These are phyloP conservation scores for Drosophila orosa DNA, from an alignment of 1,140 invertebrate species.

Conservation along the genomic window DNA sequence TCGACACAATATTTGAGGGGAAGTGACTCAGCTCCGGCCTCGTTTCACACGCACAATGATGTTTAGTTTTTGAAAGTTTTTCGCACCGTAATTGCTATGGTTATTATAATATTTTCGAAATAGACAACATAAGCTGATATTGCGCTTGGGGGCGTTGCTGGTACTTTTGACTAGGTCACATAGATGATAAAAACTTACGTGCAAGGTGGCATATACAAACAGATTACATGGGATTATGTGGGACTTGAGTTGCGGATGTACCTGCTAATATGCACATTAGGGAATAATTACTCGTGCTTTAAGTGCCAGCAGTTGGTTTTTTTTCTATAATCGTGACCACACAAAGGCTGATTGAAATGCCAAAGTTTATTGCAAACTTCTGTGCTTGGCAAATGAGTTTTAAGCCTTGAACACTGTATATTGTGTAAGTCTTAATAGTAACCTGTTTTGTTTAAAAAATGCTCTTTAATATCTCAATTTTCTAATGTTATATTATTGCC, in stretches of 20 bases:
- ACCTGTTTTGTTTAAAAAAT: not conserved
- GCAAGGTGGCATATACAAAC: conserved; percentile 18
- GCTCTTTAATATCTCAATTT: not conserved
- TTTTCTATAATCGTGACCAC: conserved; percentile 31
- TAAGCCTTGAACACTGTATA: not conserved
- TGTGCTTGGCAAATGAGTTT: not conserved
- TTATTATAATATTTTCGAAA: conserved; percentile 13
- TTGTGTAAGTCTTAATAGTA: not conserved
- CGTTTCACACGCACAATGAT: conserved; percentile 88
- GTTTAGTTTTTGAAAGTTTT: conserved; percentile 38
- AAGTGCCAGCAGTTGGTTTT: conserved; percentile 12
- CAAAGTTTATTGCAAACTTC: conserved; percentile 5
- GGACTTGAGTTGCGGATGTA: conserved; percentile 71
- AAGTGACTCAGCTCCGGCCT: conserved; percentile 81
- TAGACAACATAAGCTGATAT: conserved; percentile 1
- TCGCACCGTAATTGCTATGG: conserved; percentile 29
- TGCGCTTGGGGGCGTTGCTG: conserved; percentile 32
- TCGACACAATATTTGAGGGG: conserved; percentile 4
- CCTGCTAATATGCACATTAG: conserved; percentile 97
- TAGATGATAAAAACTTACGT: conserved; percentile 27
- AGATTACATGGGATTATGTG: conserved; percentile 18
- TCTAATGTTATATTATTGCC: not conserved
- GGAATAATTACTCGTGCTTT: conserved; percentile 89
- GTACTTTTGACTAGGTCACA: conserved; percentile 15
- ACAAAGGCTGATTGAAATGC: conserved; percentile 30